These are phyloP conservation scores for Diadromus collaris DNA, from an alignment of 2,888 invertebrate species.

Conservation along the genomic window DNA sequence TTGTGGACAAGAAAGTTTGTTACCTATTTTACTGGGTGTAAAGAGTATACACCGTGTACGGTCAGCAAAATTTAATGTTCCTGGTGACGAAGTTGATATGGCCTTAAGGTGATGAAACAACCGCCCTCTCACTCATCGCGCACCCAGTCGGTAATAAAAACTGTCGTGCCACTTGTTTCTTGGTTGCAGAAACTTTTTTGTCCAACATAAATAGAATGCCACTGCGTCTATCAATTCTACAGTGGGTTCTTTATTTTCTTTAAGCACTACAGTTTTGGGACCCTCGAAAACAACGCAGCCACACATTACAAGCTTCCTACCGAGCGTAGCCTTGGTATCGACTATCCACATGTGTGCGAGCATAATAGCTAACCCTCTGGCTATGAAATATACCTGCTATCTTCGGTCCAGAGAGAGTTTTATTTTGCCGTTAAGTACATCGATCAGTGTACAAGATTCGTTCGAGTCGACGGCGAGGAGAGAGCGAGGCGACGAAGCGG, in stretches of 20 bases:
- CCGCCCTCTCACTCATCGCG: no score
- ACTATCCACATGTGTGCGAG: conserved; percentile 34
- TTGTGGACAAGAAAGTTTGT: no score
- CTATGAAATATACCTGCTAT: conserved; percentile 34
- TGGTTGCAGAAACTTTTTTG: no score
- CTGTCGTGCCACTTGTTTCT: no score
- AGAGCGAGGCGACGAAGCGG: background rate
- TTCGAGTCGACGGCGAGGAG: background rate
- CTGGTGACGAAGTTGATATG: conserved; percentile 59
- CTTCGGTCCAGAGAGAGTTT: conserved; percentile 41
- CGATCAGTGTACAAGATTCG: conserved; percentile 54
- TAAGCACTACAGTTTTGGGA: no score
- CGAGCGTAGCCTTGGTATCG: conserved; percentile 27
- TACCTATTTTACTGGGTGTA: no score
- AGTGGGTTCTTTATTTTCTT: no score
- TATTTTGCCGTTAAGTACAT: conserved; percentile 57
- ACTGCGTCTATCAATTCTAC: no score
- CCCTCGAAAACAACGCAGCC: conserved; percentile 46
- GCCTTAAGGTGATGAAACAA: no score
- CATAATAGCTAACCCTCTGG: conserved; percentile 27
- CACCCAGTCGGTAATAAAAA: no score
- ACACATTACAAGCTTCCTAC: conserved; percentile 30
- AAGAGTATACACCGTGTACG: conserved; percentile 10
- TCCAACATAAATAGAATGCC: no score
- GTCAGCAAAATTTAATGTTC: background rate